These are phyloP conservation scores for Gasteruption jaculator DNA, from an alignment of 2,888 invertebrate species.

Conservation along the genomic window DNA sequence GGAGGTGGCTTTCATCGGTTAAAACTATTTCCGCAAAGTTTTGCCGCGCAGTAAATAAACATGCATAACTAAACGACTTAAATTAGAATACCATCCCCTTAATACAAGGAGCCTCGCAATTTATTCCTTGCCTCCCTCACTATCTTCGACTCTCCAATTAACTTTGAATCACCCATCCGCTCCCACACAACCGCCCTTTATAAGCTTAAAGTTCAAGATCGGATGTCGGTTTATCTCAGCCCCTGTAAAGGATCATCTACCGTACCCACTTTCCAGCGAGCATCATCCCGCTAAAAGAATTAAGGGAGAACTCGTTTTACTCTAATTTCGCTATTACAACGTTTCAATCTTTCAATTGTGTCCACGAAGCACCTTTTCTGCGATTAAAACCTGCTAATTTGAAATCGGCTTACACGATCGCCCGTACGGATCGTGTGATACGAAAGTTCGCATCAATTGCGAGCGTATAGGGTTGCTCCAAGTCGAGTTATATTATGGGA, in stretches of 20 bases:
- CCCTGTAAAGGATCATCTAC: constrained; percentile 6
- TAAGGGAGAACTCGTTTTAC: constrained; percentile 4
- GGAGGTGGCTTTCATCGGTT: too few relatives aligned
- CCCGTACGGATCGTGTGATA: constrained; percentile 12
- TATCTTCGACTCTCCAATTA: constrained; percentile 29
- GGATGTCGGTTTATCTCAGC: constrained; percentile 6
- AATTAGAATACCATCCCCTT: constrained; percentile 24
- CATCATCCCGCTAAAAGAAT: too few relatives aligned
- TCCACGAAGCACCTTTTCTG: constrained; percentile 10
- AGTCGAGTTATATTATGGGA: constrained; percentile 37
- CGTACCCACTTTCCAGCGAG: too few relatives aligned
- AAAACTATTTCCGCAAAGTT: constrained; percentile 23
- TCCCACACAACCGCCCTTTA: constrained; percentile 15
- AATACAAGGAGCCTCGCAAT: constrained; percentile 29
- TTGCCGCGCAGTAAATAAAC: constrained; percentile 29
- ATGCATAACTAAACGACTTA: constrained; percentile 31
- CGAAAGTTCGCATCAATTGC: too few relatives aligned
- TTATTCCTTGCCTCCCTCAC: constrained; percentile 26
- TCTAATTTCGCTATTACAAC: not conserved
- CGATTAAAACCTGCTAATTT: constrained; percentile 28
- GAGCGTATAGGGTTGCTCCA: constrained; percentile 4
- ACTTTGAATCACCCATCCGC: constrained; percentile 32
- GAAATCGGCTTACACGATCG: constrained; percentile 37
- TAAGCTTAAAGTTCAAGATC: constrained; percentile 26
- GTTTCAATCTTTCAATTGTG: too few relatives aligned